Conservation (phyloP, 2,113 vertebrate genomes). For the Rattus rattus region DNA sequence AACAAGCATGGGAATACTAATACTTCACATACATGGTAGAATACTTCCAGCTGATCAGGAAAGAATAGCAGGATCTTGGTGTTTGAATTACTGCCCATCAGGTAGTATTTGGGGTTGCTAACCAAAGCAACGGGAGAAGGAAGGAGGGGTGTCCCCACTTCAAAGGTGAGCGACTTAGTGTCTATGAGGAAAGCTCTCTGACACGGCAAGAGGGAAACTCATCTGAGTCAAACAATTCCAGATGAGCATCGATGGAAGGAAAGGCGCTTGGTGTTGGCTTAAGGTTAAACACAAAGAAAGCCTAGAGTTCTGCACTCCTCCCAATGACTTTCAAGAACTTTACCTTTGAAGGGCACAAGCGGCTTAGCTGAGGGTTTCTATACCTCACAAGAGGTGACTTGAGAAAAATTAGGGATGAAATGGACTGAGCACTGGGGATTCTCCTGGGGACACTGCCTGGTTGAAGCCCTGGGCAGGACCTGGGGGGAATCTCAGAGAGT, state of each 20-base stretch:
- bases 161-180: background rate
- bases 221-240: background rate
- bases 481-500: slow-evolving; percentile 46
- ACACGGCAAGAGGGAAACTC: background rate
- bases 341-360: background rate
- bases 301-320: background rate
- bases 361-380: background rate
- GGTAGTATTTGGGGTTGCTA: slow-evolving; percentile 4
- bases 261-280: background rate
- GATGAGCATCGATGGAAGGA: background rate
- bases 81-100: slow-evolving; percentile 5
- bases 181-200: background rate
- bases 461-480: slow-evolving; percentile 1
- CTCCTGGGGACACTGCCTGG: background rate
- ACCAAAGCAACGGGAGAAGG: background rate
- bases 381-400: background rate
- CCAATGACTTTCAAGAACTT: background rate
- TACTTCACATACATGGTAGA: background rate
- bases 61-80: background rate
- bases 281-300: background rate
- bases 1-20: background rate
- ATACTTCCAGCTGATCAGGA: background rate
- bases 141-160: background rate
- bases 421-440: background rate
- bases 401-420: background rate